Evolutionary conservation across 1,140 invertebrate genomes (phyloP).

Genomic region (Zeugodacus cucurbitae): DNA sequence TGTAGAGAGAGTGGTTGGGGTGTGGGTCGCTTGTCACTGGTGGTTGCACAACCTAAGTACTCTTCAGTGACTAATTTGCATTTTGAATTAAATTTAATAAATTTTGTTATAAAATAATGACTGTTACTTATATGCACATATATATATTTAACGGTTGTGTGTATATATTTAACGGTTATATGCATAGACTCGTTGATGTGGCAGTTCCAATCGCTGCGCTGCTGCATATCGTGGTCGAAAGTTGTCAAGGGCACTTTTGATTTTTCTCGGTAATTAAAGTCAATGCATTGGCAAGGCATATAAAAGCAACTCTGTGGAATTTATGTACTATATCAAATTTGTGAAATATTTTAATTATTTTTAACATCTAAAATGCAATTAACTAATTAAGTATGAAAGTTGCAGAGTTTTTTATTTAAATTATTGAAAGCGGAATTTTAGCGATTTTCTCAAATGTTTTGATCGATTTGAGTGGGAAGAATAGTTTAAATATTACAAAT

Average conservation of each 20-base stretch:
- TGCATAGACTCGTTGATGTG: neutral
- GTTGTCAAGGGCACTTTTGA: constrained; percentile 2
- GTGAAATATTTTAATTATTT: neutral
- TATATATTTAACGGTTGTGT: neutral
- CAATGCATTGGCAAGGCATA: neutral
- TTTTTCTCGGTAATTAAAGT: constrained; percentile 7
- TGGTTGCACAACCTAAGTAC: constrained; percentile 31
- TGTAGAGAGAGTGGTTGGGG: neutral
- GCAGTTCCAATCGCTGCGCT: neutral
- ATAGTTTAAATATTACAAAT: neutral
- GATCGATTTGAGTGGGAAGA: neutral
- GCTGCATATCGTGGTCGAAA: neutral
- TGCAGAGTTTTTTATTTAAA: neutral
- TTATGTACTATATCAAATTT: neutral
- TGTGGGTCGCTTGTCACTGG: neutral
- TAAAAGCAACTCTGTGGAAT: neutral
- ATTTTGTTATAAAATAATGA: constrained; percentile 37
- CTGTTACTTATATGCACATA: neutral
- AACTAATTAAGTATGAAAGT: neutral
- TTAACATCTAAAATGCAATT: neutral
- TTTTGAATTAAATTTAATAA: constrained; percentile 48
- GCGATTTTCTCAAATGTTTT: neutral
- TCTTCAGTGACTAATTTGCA: constrained; percentile 42
- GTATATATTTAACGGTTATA: too few species aligned
- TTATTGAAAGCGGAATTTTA: neutral